These are phyloP conservation scores for Nemotelus pantherinus DNA, from an alignment of 2,888 invertebrate species.

Conservation along the genomic window DNA sequence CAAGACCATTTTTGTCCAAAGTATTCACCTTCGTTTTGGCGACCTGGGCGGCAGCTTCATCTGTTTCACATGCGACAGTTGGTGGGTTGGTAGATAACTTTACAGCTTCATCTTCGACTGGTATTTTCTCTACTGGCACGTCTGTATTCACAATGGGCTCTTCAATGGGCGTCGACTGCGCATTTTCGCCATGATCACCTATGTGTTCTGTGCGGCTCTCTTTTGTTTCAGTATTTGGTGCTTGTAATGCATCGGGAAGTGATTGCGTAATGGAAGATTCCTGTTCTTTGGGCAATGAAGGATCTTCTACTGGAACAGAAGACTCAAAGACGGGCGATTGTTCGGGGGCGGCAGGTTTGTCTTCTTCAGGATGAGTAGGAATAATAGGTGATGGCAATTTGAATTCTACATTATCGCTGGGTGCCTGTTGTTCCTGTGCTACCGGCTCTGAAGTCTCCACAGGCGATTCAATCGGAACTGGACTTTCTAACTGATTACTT, in stretches of 20 bases:
- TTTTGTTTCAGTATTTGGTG: background rate
- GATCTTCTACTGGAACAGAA: conserved; percentile 36
- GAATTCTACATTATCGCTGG: conserved; percentile 6
- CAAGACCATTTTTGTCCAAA: conserved; percentile 41
- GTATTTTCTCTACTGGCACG: background rate
- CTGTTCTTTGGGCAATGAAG: conserved; percentile 5
- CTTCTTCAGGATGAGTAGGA: conserved; percentile 46
- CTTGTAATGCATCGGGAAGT: background rate
- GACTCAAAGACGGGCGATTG: conserved; percentile 41
- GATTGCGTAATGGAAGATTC: background rate
- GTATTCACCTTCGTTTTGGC: conserved; percentile 43
- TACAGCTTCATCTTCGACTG: background rate
- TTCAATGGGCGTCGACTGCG: background rate
- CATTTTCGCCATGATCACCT: conserved; percentile 11
- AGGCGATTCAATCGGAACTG: background rate
- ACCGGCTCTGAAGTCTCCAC: background rate
- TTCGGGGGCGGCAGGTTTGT: conserved; percentile 46
- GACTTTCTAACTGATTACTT: conserved; percentile 17
- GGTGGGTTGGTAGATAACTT: background rate
- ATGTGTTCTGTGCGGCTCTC: background rate
- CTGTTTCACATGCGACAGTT: conserved; percentile 11
- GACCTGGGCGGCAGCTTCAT: conserved; percentile 17
- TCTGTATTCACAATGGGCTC: background rate
- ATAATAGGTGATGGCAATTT: conserved; percentile 38
- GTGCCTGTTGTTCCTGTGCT: conserved; percentile 4